Evolutionary conservation across 2,888 invertebrate species (phyloP), one percentile per base, ranked within the genome.

Genomic region (Synergus laeviventris): DNA sequence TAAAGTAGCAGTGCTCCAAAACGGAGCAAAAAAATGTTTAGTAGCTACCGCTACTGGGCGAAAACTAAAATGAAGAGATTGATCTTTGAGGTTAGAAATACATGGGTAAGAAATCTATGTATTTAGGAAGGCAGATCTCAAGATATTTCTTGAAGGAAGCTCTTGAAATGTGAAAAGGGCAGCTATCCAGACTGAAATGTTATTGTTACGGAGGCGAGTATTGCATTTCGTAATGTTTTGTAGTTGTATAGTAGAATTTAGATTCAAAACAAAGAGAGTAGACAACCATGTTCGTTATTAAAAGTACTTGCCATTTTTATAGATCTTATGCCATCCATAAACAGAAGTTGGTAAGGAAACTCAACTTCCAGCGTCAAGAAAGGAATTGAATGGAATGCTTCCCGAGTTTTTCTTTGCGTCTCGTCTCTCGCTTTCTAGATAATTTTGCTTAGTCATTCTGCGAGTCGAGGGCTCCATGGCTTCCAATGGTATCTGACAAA

Each of bases 361-460:
- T 85, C 84, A 84, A 78, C 81, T 86, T 73, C 78, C 79, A 38
- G 76, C 76, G 78, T 74, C 78, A 39, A 80, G 81, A 76, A 79
- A 62, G 73, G 73, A 73, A 45, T 74, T 80, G 81, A 76, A 79
- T 61, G 73, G 73, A 73, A 45, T 74, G 73, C 80, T 80, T 77
- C 66, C 54, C 74, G 49, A 74, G 80, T 85, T 86, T 87, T 85
- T 80, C 79, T 77, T 78, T 81, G 79, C 78, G 84, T 85, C 87
- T 87, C 78, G 84, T 85, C 87, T 87, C 83, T 81, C 81, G 81
- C 81, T 84, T 86, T 87, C 83, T 81, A 79, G 76, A 82, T 77
- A 82, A 88, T 86, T 86, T 85, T 86, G 90, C 90, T 87, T 87
- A 86, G 88, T 90, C 90, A 90, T 90, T 78, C 80, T 87, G 39